Evolutionary conservation across 2,888 invertebrate species (phyloP), one percentile per base, ranked within the genome.

Genomic region (Digitonthophagus gazella): DNA sequence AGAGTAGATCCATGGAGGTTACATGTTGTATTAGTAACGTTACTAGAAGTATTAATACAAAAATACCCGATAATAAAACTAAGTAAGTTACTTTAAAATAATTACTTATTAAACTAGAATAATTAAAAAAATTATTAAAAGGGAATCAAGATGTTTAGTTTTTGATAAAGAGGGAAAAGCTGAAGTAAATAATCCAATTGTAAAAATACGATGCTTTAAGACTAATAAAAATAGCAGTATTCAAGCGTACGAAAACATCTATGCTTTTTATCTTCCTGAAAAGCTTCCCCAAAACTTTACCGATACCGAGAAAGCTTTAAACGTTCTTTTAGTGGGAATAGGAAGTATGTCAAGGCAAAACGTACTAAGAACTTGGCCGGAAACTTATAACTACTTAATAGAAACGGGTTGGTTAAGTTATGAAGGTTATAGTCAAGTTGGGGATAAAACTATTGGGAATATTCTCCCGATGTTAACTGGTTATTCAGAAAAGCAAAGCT

Each of bases 361-460:
- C 78, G 86, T 93, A 66, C 85, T 88, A 15, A 86, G 93, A 65
- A 89, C 91, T 5, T 89, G 95, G 89, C 90, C 91, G 0, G 85
- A 87, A 76, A 93, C 93, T 0, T 84, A 86, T 0, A 83, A 85
- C n/a, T 90, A 89, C 78, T 84, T 96, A 28, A 83, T 88, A 61
- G 85, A 88, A 15, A 88, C 75, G 58, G 71, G 72, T 8, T 81
- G 80, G 74, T 70, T 75, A 11, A 80, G 80, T 72, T 75, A 79
- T 20, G 69, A 71, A 28, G 80, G 78, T 0, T 81, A 81, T 71
- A 86, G 86, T 72, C 87, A 93, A 88, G 87, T 93, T 72, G 94
- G 90, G 4, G 96, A 96, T 77, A 96, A 96, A 77, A 96, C 95
- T 0, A 93, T 93, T 78, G 94, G 96, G 0, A 97, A 97, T 81